Base-by-base conservation (phyloP, 2,113 vertebrate species). In the Astur gentilis region DNA sequence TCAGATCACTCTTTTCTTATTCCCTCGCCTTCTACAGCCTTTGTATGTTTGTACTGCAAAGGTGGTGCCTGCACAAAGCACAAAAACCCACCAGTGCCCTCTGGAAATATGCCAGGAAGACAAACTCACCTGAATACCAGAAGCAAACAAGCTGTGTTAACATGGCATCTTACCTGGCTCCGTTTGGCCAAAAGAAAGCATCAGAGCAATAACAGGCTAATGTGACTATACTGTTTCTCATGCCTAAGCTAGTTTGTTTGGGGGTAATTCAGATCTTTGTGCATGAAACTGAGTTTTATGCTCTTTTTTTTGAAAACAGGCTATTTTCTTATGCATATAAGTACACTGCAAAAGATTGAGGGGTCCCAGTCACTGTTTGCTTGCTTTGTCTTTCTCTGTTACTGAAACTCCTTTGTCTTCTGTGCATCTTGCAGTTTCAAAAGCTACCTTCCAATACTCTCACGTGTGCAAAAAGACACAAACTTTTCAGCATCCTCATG, bases 401-500 rank as follows among this genome's bases (percentile, higher is more conserved):
- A 57, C 29, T 27, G n/a, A 58, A 77, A 58, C 0, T 66, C 12
- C 11, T 44, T n/a, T 73, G 6, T 26, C 18, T 81, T 80, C 40
- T n/a, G 6, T 78, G 16, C 6, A 40, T 61, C 34, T 83, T 71
- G 15, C 1, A 4, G 23, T 31, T 66, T 66, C 47, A 55, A 44
- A 75, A 71, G 44, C 54, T 84, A 86, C 6, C 16, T 87, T 57
- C 21, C 49, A 58, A 36, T 5, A 26, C 6, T 44, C 15, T 66
- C 29, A 34, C 0, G 0, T 50, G 12, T 76, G 6, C 13, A 65
- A 57, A 94, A 67, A 69, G 12, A n/a, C 2, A 62, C 2, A 62
- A 58, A 2, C 8, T 50, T 61, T 73, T 64, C 72, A 45, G 9
- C 19, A 5, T 62, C 8, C 7, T 64, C 6, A 20, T 66, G 15